Base-by-base conservation (phyloP, 2,888 invertebrate species). In the Drosophila niveifrons region DNA sequence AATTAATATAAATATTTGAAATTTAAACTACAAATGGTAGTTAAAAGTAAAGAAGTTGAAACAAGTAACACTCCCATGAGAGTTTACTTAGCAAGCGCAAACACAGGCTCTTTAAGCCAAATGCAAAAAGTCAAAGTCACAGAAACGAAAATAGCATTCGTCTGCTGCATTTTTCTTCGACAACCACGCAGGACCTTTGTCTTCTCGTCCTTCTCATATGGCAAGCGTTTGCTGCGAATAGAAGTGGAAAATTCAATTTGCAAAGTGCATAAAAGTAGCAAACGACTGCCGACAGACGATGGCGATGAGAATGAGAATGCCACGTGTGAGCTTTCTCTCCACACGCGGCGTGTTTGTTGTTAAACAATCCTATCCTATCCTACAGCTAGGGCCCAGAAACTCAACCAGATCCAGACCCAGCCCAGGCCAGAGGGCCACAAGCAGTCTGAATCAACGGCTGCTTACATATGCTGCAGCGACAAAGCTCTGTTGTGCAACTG, bases 171-270 rank as follows among this genome's bases (percentile, higher is more conserved):
- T 51, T 17, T 50, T 51, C 43, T 2, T 23, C 13, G 13, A 15
- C 39, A 11, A 3, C 3, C 56, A 7, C 28, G 51, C 71, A 57
- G 48, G 23, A 44, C 50, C 48, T 52, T 58, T 59, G 52, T 66
- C 53, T 31, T 17, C 41, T 28, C 63, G 18, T 66, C 44, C 47
- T 29, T 65, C 48, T 52, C 46, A 44, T 41, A 43, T 43, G 55
- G 69, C 64, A 41, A 44, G 59, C 31, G 44, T 36, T 63, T 13
- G 46, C 51, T 59, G 72, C 58, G 87, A 75, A 82, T 80, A 82
- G 70, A 70, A 88, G 84, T 86, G 87, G 84, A 87, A 85, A 85
- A 85, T 85, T 85, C 87, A 85, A 89, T 85, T 85, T 85, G 84
- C 79, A 86, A 87, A 85, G 89, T 85, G 85, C 89, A 85, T 81